phyloP scores from a whole-genome alignment of 2,888 invertebrate genomes.

The Drosophila lacicola region DNA sequence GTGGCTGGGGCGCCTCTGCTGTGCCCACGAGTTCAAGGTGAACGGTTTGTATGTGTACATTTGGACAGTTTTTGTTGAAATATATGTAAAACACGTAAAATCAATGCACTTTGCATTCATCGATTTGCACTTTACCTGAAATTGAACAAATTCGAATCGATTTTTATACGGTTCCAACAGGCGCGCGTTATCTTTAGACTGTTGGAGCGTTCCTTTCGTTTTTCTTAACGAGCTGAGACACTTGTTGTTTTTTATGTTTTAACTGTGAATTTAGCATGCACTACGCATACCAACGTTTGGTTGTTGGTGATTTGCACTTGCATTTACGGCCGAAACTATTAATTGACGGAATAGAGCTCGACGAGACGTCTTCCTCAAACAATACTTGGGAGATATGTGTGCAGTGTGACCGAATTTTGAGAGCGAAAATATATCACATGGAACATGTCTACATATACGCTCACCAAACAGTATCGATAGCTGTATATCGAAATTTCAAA shows the following conservation, averaged over 20 bases:
- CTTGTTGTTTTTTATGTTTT: neutral
- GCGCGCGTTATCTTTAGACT: constrained; percentile 24
- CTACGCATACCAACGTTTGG: constrained; percentile 37
- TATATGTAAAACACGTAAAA: constrained; percentile 14
- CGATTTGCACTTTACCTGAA: constrained; percentile 49
- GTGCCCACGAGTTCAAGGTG: constrained; percentile 48
- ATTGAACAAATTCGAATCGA: constrained; percentile 43
- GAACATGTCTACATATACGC: too few species aligned
- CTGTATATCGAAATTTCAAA: constrained; percentile 3
- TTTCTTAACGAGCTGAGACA: neutral
- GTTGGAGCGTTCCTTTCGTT: neutral
- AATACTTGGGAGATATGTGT: constrained; percentile 26
- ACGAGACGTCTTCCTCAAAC: constrained; percentile 24
- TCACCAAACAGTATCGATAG: constrained; percentile 8
- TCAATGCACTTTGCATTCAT: constrained; percentile 52
- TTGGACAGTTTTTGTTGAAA: neutral
- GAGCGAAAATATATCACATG: neutral
- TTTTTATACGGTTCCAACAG: constrained; percentile 37
- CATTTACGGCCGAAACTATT: constrained; percentile 55
- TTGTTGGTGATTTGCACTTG: constrained; percentile 56
- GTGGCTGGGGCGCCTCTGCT: constrained; percentile 13
- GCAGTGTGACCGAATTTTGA: constrained; percentile 28
- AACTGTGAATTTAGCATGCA: constrained; percentile 45
- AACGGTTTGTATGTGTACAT: constrained; percentile 16
- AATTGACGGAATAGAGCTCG: constrained; percentile 15